Conservation (phyloP, 2,888 invertebrate genomes). For the Schizotus pectinicornis region DNA sequence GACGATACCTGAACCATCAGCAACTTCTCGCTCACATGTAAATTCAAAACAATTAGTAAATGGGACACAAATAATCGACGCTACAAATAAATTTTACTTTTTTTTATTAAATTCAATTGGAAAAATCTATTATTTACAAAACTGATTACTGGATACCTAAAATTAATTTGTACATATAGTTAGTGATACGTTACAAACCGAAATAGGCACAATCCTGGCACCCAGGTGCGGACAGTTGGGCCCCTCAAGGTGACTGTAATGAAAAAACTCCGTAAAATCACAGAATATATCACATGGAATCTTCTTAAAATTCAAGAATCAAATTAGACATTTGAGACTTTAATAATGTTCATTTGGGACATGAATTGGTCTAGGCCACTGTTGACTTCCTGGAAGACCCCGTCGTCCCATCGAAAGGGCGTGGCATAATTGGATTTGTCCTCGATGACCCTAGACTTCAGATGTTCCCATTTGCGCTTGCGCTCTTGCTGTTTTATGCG, state of each 20-base stretch:
- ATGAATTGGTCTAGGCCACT: constrained; percentile 69
- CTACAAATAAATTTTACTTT: constrained; percentile 28
- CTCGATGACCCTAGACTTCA: constrained; percentile 40
- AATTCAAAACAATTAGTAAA: constrained; percentile 51
- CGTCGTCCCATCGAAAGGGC: constrained; percentile 38
- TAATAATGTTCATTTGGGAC: constrained; percentile 67
- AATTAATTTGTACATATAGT: constrained; percentile 32
- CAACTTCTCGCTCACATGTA: constrained; percentile 43
- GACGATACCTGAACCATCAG: too few relatives aligned
- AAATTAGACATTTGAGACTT: constrained; percentile 49
- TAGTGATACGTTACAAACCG: constrained; percentile 55
- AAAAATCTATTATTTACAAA: constrained; percentile 21
- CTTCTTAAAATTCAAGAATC: constrained; percentile 34
- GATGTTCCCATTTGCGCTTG: constrained; percentile 63
- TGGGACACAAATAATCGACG: constrained; percentile 30
- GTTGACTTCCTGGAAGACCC: constrained; percentile 63
- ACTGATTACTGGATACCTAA: constrained; percentile 19
- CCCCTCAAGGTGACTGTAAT: constrained; percentile 54
- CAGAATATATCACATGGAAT: constrained; percentile 45
- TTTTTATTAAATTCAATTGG: constrained; percentile 36
- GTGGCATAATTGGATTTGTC: constrained; percentile 1
- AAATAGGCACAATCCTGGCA: constrained; percentile 41
- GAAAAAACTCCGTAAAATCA: constrained; percentile 58
- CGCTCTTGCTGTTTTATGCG: constrained; percentile 68
- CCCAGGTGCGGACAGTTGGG: constrained; percentile 31